Percentiles rank a stretch among this genome's conserved stretches.
phyloP scores from a whole-genome alignment of 2,797 vertebrate genomes.

The Macroramphosus scolopax region DNA sequence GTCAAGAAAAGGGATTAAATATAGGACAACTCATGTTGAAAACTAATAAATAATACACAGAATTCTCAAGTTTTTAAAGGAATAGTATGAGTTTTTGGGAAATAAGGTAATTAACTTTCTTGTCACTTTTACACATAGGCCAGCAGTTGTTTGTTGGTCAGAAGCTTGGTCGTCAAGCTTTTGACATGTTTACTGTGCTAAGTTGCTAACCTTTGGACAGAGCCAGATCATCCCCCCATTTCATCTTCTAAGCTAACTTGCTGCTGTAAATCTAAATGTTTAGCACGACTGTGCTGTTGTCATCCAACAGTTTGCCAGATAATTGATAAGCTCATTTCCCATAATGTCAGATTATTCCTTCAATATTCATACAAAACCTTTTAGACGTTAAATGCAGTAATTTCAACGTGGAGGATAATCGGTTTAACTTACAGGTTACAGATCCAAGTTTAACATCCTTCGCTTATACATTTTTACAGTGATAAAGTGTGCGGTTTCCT shows the following conservation, averaged over 20 bases:
- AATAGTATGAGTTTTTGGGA: slow-evolving; percentile 1
- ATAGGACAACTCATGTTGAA: slow-evolving; percentile 20
- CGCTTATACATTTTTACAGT: slow-evolving; percentile 20
- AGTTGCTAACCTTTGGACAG: background rate
- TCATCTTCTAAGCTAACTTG: background rate
- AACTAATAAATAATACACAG: background rate
- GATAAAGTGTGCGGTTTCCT: slow-evolving; percentile 46
- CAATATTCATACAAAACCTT: slow-evolving; percentile 28
- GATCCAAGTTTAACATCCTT: slow-evolving; percentile 21
- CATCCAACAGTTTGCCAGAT: too few relatives aligned
- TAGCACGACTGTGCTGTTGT: too few relatives aligned
- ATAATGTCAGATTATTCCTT: slow-evolving; percentile 11
- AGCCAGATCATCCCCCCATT: background rate
- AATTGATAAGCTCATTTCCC: slow-evolving; percentile 3
- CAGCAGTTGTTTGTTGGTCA: too few relatives aligned
- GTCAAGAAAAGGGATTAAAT: slow-evolving; percentile 5
- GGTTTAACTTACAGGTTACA: slow-evolving; percentile 5
- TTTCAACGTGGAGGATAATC: slow-evolving; percentile 9
- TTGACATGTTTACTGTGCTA: too few relatives aligned
- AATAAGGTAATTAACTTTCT: background rate
- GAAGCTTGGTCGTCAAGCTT: too few relatives aligned
- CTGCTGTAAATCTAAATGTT: background rate
- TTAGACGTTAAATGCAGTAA: slow-evolving; percentile 10
- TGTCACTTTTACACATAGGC: background rate
- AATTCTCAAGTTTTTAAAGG: slow-evolving; percentile 13